phyloP scores from a whole-genome alignment of 2,888 invertebrate species.

The Hydraecia micacea region DNA sequence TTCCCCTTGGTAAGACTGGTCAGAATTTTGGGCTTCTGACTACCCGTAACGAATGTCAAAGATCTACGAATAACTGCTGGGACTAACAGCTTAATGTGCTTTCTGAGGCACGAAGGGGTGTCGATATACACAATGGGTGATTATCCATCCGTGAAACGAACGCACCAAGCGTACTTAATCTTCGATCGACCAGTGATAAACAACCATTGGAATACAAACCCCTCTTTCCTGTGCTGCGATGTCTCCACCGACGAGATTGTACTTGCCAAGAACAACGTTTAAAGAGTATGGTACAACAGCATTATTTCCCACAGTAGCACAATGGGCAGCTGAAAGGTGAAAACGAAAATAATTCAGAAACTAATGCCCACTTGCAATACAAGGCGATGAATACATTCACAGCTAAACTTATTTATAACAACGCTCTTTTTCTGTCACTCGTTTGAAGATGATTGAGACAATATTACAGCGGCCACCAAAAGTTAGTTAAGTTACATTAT shows the following conservation, averaged over 20 bases:
- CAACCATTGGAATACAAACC: not conserved
- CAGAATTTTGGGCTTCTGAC: too few species aligned
- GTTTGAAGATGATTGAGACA: not conserved
- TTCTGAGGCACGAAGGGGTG: too few species aligned
- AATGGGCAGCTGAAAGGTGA: conserved; percentile 5
- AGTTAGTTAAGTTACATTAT: not conserved
- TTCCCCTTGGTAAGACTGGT: too few species aligned
- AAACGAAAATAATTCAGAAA: not conserved
- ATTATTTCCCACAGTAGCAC: not conserved
- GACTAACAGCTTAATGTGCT: too few species aligned
- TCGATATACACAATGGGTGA: too few species aligned
- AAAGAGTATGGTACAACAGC: not conserved
- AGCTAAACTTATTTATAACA: not conserved
- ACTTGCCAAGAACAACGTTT: not conserved
- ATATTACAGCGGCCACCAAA: not conserved
- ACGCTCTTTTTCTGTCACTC: not conserved
- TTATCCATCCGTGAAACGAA: too few species aligned
- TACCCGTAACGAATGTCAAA: too few species aligned
- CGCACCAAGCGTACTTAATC: too few species aligned
- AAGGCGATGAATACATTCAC: not conserved
- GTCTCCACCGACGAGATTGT: not conserved
- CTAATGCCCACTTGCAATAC: not conserved
- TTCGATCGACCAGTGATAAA: too few species aligned
- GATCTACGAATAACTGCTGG: too few species aligned
- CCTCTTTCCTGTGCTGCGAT: not conserved